Percentiles rank a stretch among this genome's conserved stretches.
Evolutionary conservation across 2,113 vertebrate genomes (phyloP).

Genomic region (Ardeotis arabs): DNA sequence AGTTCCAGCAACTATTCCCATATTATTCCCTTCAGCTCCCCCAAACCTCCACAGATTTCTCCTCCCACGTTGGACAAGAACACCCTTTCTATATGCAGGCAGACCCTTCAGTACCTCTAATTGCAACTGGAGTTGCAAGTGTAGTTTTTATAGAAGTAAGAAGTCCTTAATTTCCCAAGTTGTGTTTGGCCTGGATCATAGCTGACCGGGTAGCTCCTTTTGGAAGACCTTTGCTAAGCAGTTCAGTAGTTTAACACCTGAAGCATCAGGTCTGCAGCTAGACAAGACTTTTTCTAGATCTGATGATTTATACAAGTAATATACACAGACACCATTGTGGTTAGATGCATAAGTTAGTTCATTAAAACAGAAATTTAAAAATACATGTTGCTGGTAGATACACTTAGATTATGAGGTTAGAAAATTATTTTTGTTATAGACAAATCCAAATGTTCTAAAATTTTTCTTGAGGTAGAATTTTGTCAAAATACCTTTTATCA

Average conservation of each 20-base stretch:
- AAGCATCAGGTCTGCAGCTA: background rate
- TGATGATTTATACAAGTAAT: background rate
- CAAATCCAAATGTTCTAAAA: background rate
- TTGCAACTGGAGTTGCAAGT: background rate
- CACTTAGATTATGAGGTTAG: background rate
- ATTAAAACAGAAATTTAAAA: background rate
- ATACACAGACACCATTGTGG: rapidly evolving
- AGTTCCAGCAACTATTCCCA: background rate
- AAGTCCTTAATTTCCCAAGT: background rate
- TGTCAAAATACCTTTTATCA: background rate
- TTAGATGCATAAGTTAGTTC: background rate
- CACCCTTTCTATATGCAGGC: background rate
- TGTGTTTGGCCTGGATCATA: background rate
- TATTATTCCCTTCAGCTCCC: background rate
- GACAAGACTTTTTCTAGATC: background rate
- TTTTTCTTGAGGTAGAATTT: background rate
- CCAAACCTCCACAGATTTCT: background rate
- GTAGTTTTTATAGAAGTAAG: background rate
- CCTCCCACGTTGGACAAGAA: background rate
- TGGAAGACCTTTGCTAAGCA: background rate
- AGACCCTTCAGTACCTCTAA: background rate
- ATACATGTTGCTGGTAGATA: rapidly evolving
- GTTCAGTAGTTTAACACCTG: background rate
- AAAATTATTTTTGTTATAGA: background rate
- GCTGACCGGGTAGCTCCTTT: background rate